These are phyloP conservation scores for Synaphobranchus kaupii DNA, from an alignment of 2,797 vertebrate genomes.

Conservation along the genomic window DNA sequence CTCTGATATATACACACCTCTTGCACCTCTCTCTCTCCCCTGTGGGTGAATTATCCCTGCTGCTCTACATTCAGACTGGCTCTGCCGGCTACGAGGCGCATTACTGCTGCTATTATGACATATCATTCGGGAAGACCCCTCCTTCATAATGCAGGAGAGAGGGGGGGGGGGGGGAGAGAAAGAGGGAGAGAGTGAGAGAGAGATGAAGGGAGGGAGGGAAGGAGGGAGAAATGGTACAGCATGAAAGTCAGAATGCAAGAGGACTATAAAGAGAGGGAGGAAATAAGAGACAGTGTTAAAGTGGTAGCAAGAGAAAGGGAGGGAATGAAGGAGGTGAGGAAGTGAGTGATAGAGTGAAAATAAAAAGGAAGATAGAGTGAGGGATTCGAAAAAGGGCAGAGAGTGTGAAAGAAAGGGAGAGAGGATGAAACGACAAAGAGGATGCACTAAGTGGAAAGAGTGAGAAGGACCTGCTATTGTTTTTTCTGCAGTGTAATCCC, in stretches of 20 bases:
- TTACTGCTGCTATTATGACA: background rate
- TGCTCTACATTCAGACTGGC: background rate
- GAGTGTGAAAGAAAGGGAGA: background rate
- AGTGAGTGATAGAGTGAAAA: background rate
- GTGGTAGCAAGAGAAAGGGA: conserved; percentile 38
- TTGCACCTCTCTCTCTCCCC: conserved; percentile 48
- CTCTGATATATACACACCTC: background rate
- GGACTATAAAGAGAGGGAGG: background rate
- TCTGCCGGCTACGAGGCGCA: background rate
- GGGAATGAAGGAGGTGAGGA: background rate
- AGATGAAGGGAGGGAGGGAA: background rate
- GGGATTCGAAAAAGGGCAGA: background rate
- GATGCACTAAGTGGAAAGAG: background rate
- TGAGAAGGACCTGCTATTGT: background rate
- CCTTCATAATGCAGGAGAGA: conserved; percentile 9
- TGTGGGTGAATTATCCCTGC: background rate
- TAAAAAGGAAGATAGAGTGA: background rate
- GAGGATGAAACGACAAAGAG: background rate
- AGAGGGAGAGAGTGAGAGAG: background rate
- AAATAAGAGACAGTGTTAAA: background rate
- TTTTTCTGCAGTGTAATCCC: background rate
- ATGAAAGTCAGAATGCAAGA: background rate
- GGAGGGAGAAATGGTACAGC: background rate
- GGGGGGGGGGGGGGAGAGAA: background rate
- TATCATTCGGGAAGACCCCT: background rate